phyloP scores from a whole-genome alignment of 2,888 invertebrate genomes.

The Platerodrilus igneus region DNA sequence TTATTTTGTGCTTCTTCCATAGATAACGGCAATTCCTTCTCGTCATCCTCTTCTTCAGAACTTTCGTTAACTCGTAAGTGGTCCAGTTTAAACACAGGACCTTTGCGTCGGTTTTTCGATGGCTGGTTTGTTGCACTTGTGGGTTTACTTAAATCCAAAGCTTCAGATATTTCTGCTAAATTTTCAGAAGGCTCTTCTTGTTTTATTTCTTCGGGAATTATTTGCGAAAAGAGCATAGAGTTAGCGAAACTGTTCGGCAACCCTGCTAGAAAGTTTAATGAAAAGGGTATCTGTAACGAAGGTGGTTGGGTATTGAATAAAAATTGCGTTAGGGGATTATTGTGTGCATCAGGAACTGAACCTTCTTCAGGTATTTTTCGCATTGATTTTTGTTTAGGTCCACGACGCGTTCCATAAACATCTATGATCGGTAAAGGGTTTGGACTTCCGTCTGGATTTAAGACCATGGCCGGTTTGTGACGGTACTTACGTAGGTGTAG shows the following conservation, averaged over 20 bases:
- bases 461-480: conserved; percentile 86
- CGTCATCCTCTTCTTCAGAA: conserved; percentile 42
- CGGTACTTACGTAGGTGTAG: conserved; percentile 87
- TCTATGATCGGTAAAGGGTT: conserved; percentile 86
- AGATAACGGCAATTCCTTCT: too few relatives aligned
- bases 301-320: conserved; percentile 30
- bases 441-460: conserved; percentile 84
- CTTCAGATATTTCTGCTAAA: conserved; percentile 40
- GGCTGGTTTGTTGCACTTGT: conserved; percentile 38
- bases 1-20: conserved; percentile 27
- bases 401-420: conserved; percentile 84
- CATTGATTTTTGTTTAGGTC: conserved; percentile 65
- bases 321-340: conserved; percentile 26
- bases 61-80: conserved; percentile 35
- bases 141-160: conserved; percentile 56
- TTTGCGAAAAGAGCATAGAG: conserved; percentile 34
- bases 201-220: too few relatives aligned
- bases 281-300: conserved; percentile 29
- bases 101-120: conserved; percentile 70
- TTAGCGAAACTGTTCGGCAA: conserved; percentile 33
- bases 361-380: conserved; percentile 3
- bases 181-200: too few relatives aligned
- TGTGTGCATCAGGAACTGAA: conserved; percentile 14
- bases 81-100: conserved; percentile 78
- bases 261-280: conserved; percentile 33